Evolutionary conservation across 1,140 invertebrate genomes (phyloP), one percentile per base, ranked within the genome.

Genomic region (Hycleus cichorii): DNA sequence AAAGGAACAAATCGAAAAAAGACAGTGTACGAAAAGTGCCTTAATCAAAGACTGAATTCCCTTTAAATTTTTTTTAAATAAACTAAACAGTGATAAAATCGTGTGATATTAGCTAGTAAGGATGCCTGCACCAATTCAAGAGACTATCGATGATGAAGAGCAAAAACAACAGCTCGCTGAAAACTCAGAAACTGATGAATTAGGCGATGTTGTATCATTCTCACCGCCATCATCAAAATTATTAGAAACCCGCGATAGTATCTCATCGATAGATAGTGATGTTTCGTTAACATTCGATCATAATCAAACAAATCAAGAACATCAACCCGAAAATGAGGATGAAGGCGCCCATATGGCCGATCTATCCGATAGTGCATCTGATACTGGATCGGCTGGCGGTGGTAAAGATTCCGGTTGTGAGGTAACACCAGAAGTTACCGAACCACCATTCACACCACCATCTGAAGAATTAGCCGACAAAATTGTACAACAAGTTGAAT

Each of bases 401-500:
- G 80, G 79, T 62, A 79, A 86, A 72, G 81, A 83, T 69, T 85
- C 83, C 47, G 83, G 83, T 56, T 83, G 81, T 64, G 83, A 85
- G 63, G 79, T 82, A 25, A 78, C 79, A 46, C 72, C 77, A 42
- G 79, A 81, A 39, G 60, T 70, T 26, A 76, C 77, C 58, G 79
- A 80, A 64, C 77, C 79, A 3, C 78, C 78, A 3, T 81, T 80
- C 70, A 74, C 74, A 3, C 78, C 79, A 32, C 87, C 87, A 2
- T 83, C 81, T 53, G 87, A 89, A 3, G 88, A 91, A 64, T 72
- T 89, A 18, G 82, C 86, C 1, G 81, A 85, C 25, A 83, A 86
- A 62, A 91, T 93, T 57, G 83, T 90, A 40, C 79, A 85, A 40
- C 89, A 93, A 72, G 91, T 94, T 5, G 91, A 94, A 75, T 94